Base-by-base conservation (phyloP, 2,113 vertebrate genomes). In the Atractosteus spatula region DNA sequence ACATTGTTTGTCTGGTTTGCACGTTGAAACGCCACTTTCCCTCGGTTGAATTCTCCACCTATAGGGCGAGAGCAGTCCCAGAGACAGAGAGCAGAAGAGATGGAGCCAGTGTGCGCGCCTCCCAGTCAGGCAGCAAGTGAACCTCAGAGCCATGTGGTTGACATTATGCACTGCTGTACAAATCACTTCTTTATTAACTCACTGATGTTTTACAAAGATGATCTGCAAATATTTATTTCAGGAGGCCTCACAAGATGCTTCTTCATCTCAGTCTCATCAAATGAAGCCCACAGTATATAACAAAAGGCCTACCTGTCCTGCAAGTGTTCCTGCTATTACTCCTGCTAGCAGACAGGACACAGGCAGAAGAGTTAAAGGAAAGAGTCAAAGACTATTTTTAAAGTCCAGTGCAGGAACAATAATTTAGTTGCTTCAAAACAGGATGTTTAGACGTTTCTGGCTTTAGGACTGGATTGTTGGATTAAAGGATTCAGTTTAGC, bases 41-140 rank as follows among this genome's bases (percentile, higher is more conserved):
- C 29, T 29, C 29, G 29, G 29, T 29, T 29, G 29, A 29, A 29
- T 29, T 29, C 29, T 29, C 2, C 29, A 29, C 29, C 29, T 29
- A 29, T 29, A 75, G 75, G 77, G 83, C 17, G 81, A 84, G 74
- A 78, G 61, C 29, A 64, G 78, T 63, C 12, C 64, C 56, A 57
- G 17, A 42, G 69, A 55, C 10, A n/a, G 62, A 55, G 70, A 70
- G 41, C 61, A 45, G 57, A 45, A 74, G 77, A 78, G 72, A 76
- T 67, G 72, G 62, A 1, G 10, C 47, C 47, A 51, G 47, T 51
- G 47, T 51, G 47, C 5, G 47, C 68, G 44, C 72, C 45, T 64
- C 51, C 69, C 55, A 47, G 61, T 73, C 56, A 70, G 12, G 10
- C 62, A n/a, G 29, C 62, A 6, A 8, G 62, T 57, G 61, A 51